Conservation (phyloP, 2,797 vertebrate genomes). For the Helostoma temminkii region DNA sequence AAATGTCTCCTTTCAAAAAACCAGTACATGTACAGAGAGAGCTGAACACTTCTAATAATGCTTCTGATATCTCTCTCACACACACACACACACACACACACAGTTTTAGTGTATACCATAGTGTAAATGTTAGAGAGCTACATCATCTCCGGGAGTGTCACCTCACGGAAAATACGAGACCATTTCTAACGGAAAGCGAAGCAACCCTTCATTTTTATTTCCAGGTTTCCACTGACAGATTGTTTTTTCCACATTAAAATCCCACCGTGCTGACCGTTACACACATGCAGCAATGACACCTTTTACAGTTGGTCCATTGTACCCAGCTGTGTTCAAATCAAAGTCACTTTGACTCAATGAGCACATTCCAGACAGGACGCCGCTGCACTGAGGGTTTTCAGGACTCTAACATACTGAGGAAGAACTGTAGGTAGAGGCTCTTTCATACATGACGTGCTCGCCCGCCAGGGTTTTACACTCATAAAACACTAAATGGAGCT, state of each 20-base stretch:
- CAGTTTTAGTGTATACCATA: constrained; percentile 7
- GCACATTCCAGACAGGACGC: constrained; percentile 67
- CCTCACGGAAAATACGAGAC: constrained; percentile 65
- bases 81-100: neutral
- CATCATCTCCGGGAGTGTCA: constrained; percentile 46
- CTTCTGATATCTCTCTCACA: neutral
- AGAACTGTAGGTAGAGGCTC: constrained; percentile 41
- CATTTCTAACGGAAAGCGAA: constrained; percentile 35
- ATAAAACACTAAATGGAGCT: constrained; percentile 47
- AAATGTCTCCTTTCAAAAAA: constrained; percentile 9
- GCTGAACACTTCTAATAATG: neutral
- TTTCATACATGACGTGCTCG: constrained; percentile 38
- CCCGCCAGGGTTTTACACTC: constrained; percentile 32
- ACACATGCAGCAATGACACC: constrained; percentile 67
- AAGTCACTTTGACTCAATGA: constrained; percentile 65
- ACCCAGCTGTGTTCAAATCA: constrained; percentile 68
- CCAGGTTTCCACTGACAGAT: constrained; percentile 57
- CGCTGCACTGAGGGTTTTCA: constrained; percentile 43
- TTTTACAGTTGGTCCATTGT: constrained; percentile 79
- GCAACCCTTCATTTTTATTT: constrained; percentile 43
- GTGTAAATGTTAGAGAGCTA: constrained; percentile 8
- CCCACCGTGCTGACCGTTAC: constrained; percentile 45
- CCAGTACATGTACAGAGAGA: neutral
- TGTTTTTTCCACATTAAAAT: constrained; percentile 39
- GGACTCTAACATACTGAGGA: constrained; percentile 42